Evolutionary conservation across 2,888 invertebrate species (phyloP).

Genomic region (Mylabris sibirica): DNA sequence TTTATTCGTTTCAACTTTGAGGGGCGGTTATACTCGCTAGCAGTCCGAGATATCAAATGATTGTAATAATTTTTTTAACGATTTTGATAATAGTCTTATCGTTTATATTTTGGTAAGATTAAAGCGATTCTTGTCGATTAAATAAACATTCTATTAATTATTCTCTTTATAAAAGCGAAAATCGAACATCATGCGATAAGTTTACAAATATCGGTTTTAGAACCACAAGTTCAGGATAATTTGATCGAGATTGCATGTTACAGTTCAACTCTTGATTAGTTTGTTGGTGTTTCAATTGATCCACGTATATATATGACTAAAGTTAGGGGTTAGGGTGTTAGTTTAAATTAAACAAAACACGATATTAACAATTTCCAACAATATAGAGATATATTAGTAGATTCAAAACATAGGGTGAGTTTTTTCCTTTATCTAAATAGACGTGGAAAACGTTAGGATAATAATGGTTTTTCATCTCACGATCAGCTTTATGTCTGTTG

Average conservation of each 20-base stretch:
- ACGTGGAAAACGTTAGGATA: neutral
- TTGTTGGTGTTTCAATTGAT: neutral
- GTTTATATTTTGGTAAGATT: neutral
- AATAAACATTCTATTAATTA: constrained; percentile 2
- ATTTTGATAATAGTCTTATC: neutral
- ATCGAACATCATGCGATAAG: neutral
- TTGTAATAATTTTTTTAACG: neutral
- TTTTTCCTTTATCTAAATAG: no score
- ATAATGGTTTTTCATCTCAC: neutral
- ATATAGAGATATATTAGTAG: no score
- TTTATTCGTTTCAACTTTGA: no score
- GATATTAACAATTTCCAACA: neutral
- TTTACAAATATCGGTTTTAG: neutral
- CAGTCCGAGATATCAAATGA: no score
- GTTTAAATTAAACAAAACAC: neutral
- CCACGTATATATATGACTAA: no score
- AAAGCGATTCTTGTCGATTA: neutral
- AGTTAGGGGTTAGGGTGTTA: neutral
- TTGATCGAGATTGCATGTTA: constrained; percentile 7
- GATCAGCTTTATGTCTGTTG: neutral
- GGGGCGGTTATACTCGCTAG: no score
- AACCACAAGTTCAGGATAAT: constrained; percentile 4
- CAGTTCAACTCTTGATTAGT: constrained; percentile 8
- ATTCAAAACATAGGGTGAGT: no score
- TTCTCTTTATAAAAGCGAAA: constrained; percentile 4